phyloP scores from a whole-genome alignment of 2,113 vertebrate species.

The Halcyon senegalensis region DNA sequence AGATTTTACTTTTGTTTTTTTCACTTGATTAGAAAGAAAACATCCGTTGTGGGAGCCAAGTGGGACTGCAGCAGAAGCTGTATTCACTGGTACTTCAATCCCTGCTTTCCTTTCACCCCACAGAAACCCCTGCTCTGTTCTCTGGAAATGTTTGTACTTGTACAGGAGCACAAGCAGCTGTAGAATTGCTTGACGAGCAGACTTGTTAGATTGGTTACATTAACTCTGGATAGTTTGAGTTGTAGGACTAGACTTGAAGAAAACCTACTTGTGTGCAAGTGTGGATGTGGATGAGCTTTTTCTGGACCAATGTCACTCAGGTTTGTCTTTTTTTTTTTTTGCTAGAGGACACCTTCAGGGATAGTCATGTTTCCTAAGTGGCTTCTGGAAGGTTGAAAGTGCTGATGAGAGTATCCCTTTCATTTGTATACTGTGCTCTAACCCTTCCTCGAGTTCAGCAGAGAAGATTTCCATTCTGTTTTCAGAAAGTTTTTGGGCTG shows the following conservation, averaged over 20 bases:
- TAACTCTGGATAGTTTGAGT: background rate
- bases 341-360: background rate
- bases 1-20: background rate
- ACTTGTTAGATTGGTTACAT: background rate
- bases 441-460: background rate
- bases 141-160: background rate
- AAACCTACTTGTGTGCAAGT: background rate
- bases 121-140: background rate
- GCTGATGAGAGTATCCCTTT: background rate
- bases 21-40: background rate
- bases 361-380: rapidly evolving
- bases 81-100: background rate
- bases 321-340: background rate
- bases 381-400: background rate
- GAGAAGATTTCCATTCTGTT: background rate
- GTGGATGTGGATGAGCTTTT: background rate
- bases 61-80: background rate
- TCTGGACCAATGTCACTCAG: background rate
- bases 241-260: background rate
- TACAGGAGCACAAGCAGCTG: background rate
- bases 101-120: background rate
- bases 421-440: background rate
- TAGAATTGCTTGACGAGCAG: background rate
- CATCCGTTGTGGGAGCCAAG: conserved; percentile 1
- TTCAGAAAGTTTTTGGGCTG: background rate